Evolutionary conservation across 2,888 invertebrate genomes (phyloP).

Genomic region (Latrodectus elegans): DNA sequence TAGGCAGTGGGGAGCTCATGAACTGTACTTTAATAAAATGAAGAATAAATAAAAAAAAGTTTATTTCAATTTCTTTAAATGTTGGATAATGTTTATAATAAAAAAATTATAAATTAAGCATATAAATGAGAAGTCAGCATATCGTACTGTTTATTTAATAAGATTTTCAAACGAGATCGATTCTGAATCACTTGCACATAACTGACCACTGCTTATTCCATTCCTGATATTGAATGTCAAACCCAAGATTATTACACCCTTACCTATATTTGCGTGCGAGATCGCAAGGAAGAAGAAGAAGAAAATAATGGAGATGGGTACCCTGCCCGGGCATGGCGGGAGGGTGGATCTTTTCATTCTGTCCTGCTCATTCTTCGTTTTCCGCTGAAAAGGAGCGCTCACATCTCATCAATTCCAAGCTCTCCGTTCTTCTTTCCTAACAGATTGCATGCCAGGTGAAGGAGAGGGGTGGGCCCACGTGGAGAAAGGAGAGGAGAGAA

Average conservation of each 20-base stretch:
- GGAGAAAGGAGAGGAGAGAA: neutral
- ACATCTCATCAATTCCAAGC: conserved; percentile 62
- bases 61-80: no score
- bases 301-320: neutral
- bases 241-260: neutral
- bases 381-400: conserved; percentile 40
- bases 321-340: neutral
- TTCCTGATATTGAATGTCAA: neutral
- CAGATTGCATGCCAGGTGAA: conserved; percentile 66
- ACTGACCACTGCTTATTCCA: neutral
- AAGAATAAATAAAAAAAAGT: no score
- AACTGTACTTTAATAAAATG: no score
- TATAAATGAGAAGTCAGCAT: no score
- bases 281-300: neutral
- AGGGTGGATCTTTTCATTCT: neutral
- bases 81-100: no score
- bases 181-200: no score
- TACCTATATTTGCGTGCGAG: conserved; percentile 46
- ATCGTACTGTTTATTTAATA: no score
- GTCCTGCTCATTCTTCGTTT: conserved; percentile 32
- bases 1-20: no score
- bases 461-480: neutral
- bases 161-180: no score
- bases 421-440: conserved; percentile 24
- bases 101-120: no score